Evolutionary conservation across 2,797 vertebrate species (phyloP).

Genomic region (Neostethus bicornis): DNA sequence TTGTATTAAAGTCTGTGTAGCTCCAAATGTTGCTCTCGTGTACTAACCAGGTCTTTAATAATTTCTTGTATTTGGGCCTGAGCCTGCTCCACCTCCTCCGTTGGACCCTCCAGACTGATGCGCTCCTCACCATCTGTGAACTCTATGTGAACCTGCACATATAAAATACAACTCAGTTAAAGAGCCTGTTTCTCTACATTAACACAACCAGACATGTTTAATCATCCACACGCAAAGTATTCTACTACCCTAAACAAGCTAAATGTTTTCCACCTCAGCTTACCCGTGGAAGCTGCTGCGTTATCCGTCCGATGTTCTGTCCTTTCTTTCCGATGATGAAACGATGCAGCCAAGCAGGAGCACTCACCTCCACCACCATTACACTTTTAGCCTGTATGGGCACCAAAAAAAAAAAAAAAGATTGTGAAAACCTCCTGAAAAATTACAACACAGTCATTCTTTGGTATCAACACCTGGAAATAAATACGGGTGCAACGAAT

Average conservation of each 20-base stretch:
- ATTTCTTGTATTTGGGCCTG: slow-evolving; percentile 84
- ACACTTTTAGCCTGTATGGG: slow-evolving; percentile 79
- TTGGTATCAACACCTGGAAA: too few species aligned
- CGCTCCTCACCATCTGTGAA: slow-evolving; percentile 85
- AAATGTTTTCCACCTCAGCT: slow-evolving; percentile 17
- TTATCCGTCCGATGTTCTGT: slow-evolving; percentile 84
- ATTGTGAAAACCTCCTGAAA: background rate
- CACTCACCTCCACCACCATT: slow-evolving; percentile 82
- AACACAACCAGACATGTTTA: background rate
- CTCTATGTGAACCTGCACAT: slow-evolving; percentile 83
- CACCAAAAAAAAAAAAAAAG: background rate
- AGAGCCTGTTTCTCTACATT: background rate
- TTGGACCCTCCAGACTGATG: slow-evolving; percentile 83
- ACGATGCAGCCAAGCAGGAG: slow-evolving; percentile 85
- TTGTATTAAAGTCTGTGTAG: too few species aligned
- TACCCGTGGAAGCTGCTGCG: slow-evolving; percentile 82
- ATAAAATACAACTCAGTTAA: background rate
- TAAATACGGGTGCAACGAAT: too few species aligned
- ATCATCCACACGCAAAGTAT: background rate
- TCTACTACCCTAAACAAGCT: background rate
- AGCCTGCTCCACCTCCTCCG: slow-evolving; percentile 83
- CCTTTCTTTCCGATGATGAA: slow-evolving; percentile 87
- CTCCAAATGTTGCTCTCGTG: too few species aligned
- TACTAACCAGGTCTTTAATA: slow-evolving; percentile 82
- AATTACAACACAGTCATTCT: too few species aligned